phyloP scores from a whole-genome alignment of 2,888 invertebrate species.

The Temnothorax ravouxi region DNA sequence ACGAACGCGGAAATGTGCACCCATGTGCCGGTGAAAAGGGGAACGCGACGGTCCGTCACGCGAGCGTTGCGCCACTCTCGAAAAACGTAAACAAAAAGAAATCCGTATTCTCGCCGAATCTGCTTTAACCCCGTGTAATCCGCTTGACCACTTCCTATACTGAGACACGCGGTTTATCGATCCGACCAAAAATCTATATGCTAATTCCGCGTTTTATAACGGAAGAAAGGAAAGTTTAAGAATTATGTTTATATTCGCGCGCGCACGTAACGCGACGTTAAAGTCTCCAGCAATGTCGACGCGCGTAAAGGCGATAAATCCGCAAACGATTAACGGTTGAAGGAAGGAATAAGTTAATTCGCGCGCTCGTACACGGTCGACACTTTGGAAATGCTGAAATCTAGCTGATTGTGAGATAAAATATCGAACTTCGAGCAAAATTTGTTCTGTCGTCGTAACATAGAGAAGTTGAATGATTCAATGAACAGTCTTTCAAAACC shows the following conservation, averaged over 20 bases:
- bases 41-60: slow-evolving; percentile 53
- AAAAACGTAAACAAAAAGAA: neutral
- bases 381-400: neutral
- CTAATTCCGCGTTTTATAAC: slow-evolving; percentile 16
- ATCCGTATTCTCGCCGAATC: neutral
- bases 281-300: slow-evolving; percentile 40
- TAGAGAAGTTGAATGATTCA: slow-evolving; percentile 8
- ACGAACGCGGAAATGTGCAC: slow-evolving; percentile 44
- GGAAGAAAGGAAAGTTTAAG: slow-evolving; percentile 25
- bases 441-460: neutral
- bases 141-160: neutral
- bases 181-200: neutral
- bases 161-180: neutral
- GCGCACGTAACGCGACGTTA: slow-evolving; percentile 20
- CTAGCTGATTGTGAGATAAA: too few relatives aligned
- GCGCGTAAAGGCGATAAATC: neutral
- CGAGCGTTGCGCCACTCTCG: slow-evolving; percentile 28
- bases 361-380: neutral
- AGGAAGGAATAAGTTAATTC: neutral
- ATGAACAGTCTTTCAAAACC: neutral
- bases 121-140: neutral
- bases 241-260: slow-evolving; percentile 25
- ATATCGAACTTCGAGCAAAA: neutral
- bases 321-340: neutral
- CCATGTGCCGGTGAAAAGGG: slow-evolving; percentile 40